Evolutionary conservation across 2,888 invertebrate species (phyloP).

Genomic region (Apamea epomidion): DNA sequence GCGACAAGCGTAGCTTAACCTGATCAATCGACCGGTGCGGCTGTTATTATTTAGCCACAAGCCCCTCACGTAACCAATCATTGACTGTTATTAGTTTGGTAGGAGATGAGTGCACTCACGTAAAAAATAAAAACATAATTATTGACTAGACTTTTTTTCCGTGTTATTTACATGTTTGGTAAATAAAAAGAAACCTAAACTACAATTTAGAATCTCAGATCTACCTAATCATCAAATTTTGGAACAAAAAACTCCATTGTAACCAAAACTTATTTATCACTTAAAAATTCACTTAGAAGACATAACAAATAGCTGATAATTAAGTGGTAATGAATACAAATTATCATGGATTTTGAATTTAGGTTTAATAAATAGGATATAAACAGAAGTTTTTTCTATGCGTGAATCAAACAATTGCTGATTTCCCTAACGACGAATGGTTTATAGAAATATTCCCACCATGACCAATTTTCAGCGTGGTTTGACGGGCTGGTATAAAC

Average conservation of each 20-base stretch:
- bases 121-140: neutral
- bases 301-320: neutral
- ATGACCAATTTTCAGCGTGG: conserved; percentile 19
- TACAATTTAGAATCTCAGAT: too few relatives aligned
- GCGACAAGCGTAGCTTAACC: too few relatives aligned
- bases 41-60: too few relatives aligned
- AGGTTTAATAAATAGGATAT: neutral
- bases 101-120: neutral
- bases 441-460: neutral
- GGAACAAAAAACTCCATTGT: too few relatives aligned
- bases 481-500: neutral
- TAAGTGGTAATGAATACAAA: neutral
- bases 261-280: neutral
- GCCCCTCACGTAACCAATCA: neutral
- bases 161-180: too few relatives aligned
- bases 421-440: neutral
- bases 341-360: neutral
- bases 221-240: too few relatives aligned
- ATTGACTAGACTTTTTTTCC: neutral
- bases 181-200: neutral
- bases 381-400: too few relatives aligned
- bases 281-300: neutral
- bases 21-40: too few relatives aligned
- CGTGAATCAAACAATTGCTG: neutral
- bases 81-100: neutral